Conservation (phyloP, 2,888 invertebrate genomes). For the Pomacea canaliculata region DNA sequence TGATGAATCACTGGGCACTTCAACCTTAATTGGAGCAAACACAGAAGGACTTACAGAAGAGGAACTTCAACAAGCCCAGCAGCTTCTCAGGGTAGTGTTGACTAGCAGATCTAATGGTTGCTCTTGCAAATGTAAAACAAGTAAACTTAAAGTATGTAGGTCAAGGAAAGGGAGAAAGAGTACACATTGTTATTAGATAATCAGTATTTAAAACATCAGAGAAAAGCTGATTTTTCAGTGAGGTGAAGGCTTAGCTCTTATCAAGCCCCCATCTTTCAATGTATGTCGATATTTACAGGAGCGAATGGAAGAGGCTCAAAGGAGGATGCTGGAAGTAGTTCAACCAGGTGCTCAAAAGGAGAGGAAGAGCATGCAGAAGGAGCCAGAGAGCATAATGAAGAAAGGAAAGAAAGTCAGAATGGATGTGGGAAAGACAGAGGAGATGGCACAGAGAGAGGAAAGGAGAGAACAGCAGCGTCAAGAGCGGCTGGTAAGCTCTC, state of each 20-base stretch:
- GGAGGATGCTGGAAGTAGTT: conserved; percentile 29
- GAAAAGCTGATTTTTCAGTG: no score
- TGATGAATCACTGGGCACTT: conserved; percentile 26
- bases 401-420: conserved; percentile 30
- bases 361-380: conserved; percentile 8
- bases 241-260: no score
- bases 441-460: conserved; percentile 45
- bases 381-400: conserved; percentile 12
- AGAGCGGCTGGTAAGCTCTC: conserved; percentile 40
- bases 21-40: conserved; percentile 31
- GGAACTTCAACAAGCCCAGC: conserved; percentile 55
- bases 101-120: no score
- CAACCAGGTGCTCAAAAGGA: neutral
- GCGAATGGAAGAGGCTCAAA: conserved; percentile 34
- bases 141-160: no score
- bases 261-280: no score
- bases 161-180: no score
- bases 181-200: no score
- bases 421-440: conserved; percentile 36
- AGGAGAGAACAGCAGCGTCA: conserved; percentile 40
- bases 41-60: conserved; percentile 57
- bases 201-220: no score
- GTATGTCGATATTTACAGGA: conserved; percentile 20
- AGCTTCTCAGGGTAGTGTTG: conserved; percentile 41
- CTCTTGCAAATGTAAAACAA: no score